These are phyloP conservation scores for Pteruthius melanotis DNA, from an alignment of 2,113 vertebrate species.

Conservation along the genomic window DNA sequence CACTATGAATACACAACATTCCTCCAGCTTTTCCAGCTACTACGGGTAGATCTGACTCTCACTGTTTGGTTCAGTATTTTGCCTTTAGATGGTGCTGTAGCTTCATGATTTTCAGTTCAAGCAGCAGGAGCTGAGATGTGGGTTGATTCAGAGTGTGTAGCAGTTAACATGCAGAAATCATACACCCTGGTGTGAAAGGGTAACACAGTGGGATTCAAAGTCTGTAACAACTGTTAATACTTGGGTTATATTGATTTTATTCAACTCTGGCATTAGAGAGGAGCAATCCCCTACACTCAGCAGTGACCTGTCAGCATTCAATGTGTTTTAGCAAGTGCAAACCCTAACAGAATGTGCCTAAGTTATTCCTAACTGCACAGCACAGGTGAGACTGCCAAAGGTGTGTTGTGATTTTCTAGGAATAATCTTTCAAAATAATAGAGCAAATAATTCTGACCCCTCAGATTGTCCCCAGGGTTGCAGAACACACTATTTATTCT, in stretches of 20 bases:
- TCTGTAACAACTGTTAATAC: neutral
- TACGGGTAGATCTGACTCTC: neutral
- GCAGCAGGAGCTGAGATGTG: neutral
- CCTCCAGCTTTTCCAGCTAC: fast-evolving
- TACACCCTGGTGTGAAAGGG: neutral
- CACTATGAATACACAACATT: neutral
- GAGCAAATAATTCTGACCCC: neutral
- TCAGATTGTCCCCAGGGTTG: neutral
- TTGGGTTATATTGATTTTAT: neutral
- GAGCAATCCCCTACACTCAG: neutral
- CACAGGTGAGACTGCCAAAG: neutral
- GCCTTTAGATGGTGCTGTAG: constrained; percentile 48
- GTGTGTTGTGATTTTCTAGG: neutral
- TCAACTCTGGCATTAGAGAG: neutral
- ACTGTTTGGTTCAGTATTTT: neutral
- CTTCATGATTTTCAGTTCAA: neutral
- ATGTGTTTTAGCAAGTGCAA: neutral
- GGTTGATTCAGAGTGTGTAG: neutral
- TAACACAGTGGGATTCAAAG: neutral
- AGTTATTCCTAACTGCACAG: neutral
- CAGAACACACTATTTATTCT: neutral
- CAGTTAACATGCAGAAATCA: neutral
- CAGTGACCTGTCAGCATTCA: neutral
- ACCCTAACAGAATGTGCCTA: neutral
- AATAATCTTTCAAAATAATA: neutral